These are phyloP conservation scores for Parnassius smintheus DNA, from an alignment of 2,888 invertebrate genomes.

Conservation along the genomic window DNA sequence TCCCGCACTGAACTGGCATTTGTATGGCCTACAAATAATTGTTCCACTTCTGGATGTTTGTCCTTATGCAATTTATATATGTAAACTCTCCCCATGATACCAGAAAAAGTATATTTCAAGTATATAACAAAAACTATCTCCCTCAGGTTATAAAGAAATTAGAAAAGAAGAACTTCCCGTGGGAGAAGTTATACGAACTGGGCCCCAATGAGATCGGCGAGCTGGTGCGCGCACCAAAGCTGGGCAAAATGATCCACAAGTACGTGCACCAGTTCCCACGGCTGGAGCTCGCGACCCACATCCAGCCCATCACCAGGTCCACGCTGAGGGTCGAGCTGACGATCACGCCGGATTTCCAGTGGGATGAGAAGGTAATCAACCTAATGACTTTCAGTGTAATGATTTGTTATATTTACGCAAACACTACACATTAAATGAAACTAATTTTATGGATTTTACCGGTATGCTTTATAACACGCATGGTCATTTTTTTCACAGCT, in stretches of 20 bases:
- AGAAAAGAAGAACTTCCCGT: conserved; percentile 98
- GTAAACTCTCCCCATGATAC: no score
- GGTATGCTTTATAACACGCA: no score
- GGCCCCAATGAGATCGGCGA: conserved; percentile 99
- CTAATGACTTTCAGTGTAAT: no score
- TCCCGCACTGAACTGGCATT: no score
- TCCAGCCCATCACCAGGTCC: conserved; percentile 97
- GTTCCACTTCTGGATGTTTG: no score
- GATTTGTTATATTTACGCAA: no score
- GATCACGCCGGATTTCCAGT: conserved; percentile 98
- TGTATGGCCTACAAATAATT: no score
- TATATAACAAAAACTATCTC: neutral
- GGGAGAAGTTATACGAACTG: conserved; percentile 96
- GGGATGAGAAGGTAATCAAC: conserved; percentile 95
- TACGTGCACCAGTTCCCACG: conserved; percentile 98
- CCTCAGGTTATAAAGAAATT: conserved; percentile 90
- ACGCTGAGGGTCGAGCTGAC: conserved; percentile 97
- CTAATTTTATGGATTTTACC: no score
- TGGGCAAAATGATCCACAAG: conserved; percentile 96
- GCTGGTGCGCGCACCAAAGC: conserved; percentile 91
- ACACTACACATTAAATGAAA: no score
- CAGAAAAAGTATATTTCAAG: no score
- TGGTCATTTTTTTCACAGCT: no score
- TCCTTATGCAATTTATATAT: no score
- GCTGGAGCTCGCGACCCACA: conserved; percentile 96